Evolutionary conservation across 2,888 invertebrate species (phyloP), one percentile per base, ranked within the genome.

Genomic region (Agelastica alni): DNA sequence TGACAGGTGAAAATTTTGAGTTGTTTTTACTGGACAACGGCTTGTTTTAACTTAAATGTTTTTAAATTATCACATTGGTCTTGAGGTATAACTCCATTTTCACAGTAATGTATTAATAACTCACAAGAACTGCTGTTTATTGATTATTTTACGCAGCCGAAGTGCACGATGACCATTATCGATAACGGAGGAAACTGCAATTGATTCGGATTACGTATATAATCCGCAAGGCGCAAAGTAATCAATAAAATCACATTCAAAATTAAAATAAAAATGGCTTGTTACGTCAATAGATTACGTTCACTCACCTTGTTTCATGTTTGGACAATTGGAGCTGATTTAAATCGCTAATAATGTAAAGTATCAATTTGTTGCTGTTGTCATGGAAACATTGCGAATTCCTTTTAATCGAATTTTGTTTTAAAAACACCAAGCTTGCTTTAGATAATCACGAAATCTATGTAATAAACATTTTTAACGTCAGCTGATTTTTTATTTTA

Each of bases 1-100:
- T 77, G 76, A 76, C 76, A 77, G 75, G 68, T 75, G 70, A 58
- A 65, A 56, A 47, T 57, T 44, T 59, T 61, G 49, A 51, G 32
- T 37, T 32, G 22, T 52, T 44, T 39, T 34, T 16, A 51, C 42
- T 41, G 32, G 36, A 34, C 47, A 45, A 20, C 37, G 37, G 34
- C 30, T 13, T 39, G 43, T 47, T 37, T 31, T 26, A 7, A 6
- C 12, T 41, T n/a, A 12, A 36, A 47, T 51, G 34, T 51, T 37
- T 45, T 61, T 42, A 56, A 39, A 55, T 62, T 20, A 54, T 37
- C 36, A 53, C 51, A 31, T 43, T 56, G 26, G 43, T 52, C 49
- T 47, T 51, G n/a, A 34, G 42, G 53, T 51, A 55, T 59, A 53
- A 61, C 61, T 57, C 58, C 63, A 63, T 61, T 60, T 63, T 60